Evolutionary conservation across 2,888 invertebrate genomes (phyloP), one percentile per base, ranked within the genome.

Genomic region (Polymixis lichenea): DNA sequence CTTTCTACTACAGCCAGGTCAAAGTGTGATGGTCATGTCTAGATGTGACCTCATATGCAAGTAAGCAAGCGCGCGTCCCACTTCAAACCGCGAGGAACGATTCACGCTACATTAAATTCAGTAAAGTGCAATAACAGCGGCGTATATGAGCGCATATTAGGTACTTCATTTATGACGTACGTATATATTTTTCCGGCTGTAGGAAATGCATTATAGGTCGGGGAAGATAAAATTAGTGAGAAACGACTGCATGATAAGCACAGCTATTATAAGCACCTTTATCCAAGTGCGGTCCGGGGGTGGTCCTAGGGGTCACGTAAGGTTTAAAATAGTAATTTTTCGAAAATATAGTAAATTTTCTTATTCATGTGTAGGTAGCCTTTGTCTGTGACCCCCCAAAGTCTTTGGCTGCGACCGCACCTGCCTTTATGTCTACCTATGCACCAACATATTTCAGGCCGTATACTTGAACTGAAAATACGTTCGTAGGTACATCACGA

Each of bases 71-170:
- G 46, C 43, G 22, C 61, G 73, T 67, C 72, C 84, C 43, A 61
- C 61, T 74, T 74, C 46, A 69, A 53, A 74, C 68, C 22, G n/a
- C 80, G 46, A 65, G 68, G 46, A 80, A 68, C 46, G 55, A 62
- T 81, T 80, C 81, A 84, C 81, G 84, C 81, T 66, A 53, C 65
- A 81, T 81, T 81, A 84, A 80, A 80, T 84, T 80, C 61, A 49
- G 43, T 65, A 68, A 51, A 68, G 53, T 84, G 80, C 72, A 78
- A 64, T 83, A 68, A 58, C 64, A 60, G 51, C 55, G 28, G n/a
- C n/a, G 65, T 61, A n/a, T 82, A 62, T n/a, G 78, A 53, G 69
- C 69, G 62, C 53, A 67, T 55, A 60, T 55, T 72, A 32, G 4
- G n/a, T n/a, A 80, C 67, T 80, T 80, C 67, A 68, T 72, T 55